Evolutionary conservation across 2,888 invertebrate genomes (phyloP), one percentile per base, ranked within the genome.

Genomic region (Frankliniella intonsa): DNA sequence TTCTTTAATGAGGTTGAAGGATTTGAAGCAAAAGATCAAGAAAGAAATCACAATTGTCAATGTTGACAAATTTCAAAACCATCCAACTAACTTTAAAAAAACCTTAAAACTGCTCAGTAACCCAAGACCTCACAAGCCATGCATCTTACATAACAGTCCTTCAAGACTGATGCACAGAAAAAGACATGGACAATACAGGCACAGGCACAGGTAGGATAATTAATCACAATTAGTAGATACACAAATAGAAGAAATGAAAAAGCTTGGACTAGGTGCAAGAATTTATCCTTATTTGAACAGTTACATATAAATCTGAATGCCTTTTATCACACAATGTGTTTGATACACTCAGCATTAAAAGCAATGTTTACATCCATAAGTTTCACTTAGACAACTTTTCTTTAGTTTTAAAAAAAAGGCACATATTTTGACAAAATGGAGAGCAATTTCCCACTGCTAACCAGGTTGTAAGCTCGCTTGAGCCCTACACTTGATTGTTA

Each of bases 191-290:
- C 69, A 76, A 76, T 76, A 76, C 69, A 76, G 69, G 69, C 69
- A 76, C 69, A 76, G 69, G 69, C 69, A 76, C 69, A 76, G 69
- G 25, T 76, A 76, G 69, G 69, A 76, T 25, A 76, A 76, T 76
- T 76, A 76, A 76, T 76, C 69, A 76, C 69, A 76, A 76, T 76
- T 76, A 76, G 69, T 76, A 76, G 69, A 76, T 76, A 76, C 69
- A 76, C 69, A 76, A 76, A 76, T 76, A 76, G 69, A 76, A 76
- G 69, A 76, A 76, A 76, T 76, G 69, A 76, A 76, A 76, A 76
- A 76, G 69, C 69, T 76, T 76, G 69, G 69, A 76, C 69, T 76
- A 76, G 69, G 69, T 76, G 69, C 69, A 76, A 76, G 69, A 76
- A 25, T 76, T 76, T 76, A 76, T 22, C 69, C 69, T 76, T 76